phyloP scores from a whole-genome alignment of 2,888 invertebrate species.

The Holacanthella duospinosa region DNA sequence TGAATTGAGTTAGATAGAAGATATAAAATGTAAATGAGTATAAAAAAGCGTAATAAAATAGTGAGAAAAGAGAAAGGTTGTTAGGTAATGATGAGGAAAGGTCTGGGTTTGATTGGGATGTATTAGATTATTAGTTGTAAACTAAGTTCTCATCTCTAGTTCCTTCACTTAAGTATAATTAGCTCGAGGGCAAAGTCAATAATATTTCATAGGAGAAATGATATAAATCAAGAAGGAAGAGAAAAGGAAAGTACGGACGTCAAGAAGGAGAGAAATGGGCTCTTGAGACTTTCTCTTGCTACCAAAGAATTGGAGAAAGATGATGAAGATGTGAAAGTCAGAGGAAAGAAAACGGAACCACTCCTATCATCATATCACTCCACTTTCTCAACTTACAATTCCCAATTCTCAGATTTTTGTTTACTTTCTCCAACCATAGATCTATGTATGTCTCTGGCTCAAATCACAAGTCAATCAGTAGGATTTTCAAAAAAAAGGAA shows the following conservation, averaged over 20 bases:
- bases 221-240: conserved; percentile 1
- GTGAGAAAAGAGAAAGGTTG: too few species aligned
- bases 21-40: too few species aligned
- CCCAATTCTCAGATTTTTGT: neutral
- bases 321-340: neutral
- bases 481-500: too few species aligned
- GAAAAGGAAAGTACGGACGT: neutral
- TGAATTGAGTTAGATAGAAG: too few species aligned
- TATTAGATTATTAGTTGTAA: too few species aligned
- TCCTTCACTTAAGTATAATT: conserved; percentile 5
- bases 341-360: neutral
- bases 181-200: conserved; percentile 1
- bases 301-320: neutral
- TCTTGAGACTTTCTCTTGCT: neutral
- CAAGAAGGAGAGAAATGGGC: neutral
- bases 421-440: too few species aligned
- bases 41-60: too few species aligned
- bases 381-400: neutral
- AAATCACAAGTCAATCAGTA: too few species aligned
- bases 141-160: neutral
- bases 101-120: too few species aligned
- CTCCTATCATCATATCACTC: neutral
- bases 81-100: too few species aligned
- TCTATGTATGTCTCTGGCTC: too few species aligned
- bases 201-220: conserved; percentile 1